Evolutionary conservation across 2,888 invertebrate species (phyloP), one percentile per base, ranked within the genome.

Genomic region (Chloromyia formosa): DNA sequence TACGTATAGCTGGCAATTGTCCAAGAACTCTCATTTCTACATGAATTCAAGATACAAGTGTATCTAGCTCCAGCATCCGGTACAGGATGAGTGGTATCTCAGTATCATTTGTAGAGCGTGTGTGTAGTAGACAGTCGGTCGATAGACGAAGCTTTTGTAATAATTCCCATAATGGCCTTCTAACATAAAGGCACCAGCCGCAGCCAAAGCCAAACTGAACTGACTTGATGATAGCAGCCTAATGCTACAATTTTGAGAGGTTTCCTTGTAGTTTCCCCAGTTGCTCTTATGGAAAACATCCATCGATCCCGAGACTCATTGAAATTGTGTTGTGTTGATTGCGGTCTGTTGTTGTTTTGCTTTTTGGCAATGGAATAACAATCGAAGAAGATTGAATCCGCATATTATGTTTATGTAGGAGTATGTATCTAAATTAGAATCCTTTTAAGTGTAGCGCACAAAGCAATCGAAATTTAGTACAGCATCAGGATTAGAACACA

Each of bases 131-230:
- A n/a, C n/a, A n/a, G 16, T 3, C 16, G 49, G 49, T 49, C 49
- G 14, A 49, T 66, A 66, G 42, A 22, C 66, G 40, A 14, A 66
- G 66, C 66, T 66, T 35, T 49, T 66, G 66, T 66, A 66, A 66
- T 66, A 66, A 66, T 66, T 49, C 66, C 22, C 66, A 23, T 66
- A 66, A 66, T 66, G 49, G 66, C 35, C 23, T 66, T 66, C 66
- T 66, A 62, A n/a, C 35, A 62, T 40, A 62, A 62, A 42, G 40
- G 62, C 62, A 62, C 9, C 62, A 22, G 60, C 22, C 27, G 27
- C 27, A 49, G 49, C 2, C 49, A 49, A 5, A n/a, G 49, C 27
- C 27, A 35, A 35, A 35, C 27, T 35, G 7, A n/a, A 16, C 16
- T 53, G 56, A 10, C 56, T 56, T 56, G 22, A 18, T 56, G 56